Evolutionary conservation across 2,113 vertebrate species (phyloP).

Genomic region (Entelurus aequoreus): DNA sequence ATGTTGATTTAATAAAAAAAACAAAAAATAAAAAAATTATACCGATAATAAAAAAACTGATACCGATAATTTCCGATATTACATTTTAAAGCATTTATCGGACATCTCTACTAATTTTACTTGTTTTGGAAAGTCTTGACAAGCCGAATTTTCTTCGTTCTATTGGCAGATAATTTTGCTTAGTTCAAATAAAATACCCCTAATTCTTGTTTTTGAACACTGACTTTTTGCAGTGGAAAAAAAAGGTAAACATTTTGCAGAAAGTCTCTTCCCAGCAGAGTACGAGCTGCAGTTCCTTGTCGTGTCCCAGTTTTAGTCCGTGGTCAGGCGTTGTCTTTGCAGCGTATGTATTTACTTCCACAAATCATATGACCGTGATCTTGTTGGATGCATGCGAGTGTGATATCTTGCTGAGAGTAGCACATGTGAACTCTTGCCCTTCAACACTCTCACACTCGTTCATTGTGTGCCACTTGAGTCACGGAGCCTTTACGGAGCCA

Average conservation of each 20-base stretch:
- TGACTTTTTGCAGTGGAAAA: too few species aligned
- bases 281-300: not conserved
- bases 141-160: too few species aligned
- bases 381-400: not conserved
- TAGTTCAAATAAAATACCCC: too few species aligned
- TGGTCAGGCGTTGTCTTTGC: not conserved
- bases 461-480: slow-evolving; percentile 39
- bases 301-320: not conserved
- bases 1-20: too few species aligned
- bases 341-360: not conserved
- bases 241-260: not conserved
- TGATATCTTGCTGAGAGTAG: slow-evolving; percentile 21
- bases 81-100: too few species aligned
- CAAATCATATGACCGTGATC: slow-evolving; percentile 12
- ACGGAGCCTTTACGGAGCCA: slow-evolving; percentile 18
- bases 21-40: too few species aligned
- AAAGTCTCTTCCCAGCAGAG: not conserved
- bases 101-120: too few species aligned
- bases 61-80: too few species aligned
- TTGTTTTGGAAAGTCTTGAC: too few species aligned
- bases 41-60: too few species aligned
- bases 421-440: slow-evolving; percentile 49
- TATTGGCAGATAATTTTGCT: too few species aligned
- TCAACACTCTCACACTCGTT: slow-evolving; percentile 49
- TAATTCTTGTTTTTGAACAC: too few species aligned